Percentiles rank a stretch among this genome's conserved stretches.
These are phyloP conservation scores for Agapostemon virescens DNA, from an alignment of 2,888 invertebrate species.

Conservation along the genomic window DNA sequence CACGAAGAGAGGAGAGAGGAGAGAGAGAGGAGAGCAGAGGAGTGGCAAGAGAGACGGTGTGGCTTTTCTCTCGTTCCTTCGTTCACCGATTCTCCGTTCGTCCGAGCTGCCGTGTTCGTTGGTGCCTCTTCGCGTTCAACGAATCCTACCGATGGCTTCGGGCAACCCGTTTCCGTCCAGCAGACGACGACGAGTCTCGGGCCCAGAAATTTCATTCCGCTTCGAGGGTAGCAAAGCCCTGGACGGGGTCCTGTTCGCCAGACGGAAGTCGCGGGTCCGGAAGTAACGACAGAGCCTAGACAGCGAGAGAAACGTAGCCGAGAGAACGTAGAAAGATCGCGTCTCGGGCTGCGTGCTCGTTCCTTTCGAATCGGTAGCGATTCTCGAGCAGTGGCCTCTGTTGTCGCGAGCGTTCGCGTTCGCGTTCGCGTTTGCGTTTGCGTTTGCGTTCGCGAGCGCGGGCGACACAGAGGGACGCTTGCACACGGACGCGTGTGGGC, in stretches of 20 bases:
- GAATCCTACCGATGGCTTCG: neutral
- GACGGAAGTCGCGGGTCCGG: no score
- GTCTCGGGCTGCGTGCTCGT: neutral
- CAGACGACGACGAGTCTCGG: neutral
- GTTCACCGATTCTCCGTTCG: neutral
- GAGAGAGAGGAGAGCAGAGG: neutral
- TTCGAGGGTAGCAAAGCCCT: neutral
- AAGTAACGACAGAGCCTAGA: no score
- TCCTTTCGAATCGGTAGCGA: neutral
- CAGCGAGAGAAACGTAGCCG: no score
- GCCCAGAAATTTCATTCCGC: no score
- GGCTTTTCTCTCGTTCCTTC: constrained; percentile 1
- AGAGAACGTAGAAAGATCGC: neutral
- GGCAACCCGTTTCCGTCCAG: neutral
- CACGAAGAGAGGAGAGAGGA: neutral
- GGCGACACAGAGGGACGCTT: constrained; percentile 24
- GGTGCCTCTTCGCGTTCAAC: neutral
- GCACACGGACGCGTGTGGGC: constrained; percentile 64
- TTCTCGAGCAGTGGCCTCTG: neutral
- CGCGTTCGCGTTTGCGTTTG: neutral
- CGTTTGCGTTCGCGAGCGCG: neutral
- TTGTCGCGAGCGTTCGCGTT: neutral
- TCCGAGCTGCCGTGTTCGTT: constrained; percentile 1
- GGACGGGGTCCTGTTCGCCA: no score
- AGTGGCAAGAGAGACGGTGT: neutral